Evolutionary conservation across 2,888 invertebrate species (phyloP).

Genomic region (Gymnoscelis rufifasciata): DNA sequence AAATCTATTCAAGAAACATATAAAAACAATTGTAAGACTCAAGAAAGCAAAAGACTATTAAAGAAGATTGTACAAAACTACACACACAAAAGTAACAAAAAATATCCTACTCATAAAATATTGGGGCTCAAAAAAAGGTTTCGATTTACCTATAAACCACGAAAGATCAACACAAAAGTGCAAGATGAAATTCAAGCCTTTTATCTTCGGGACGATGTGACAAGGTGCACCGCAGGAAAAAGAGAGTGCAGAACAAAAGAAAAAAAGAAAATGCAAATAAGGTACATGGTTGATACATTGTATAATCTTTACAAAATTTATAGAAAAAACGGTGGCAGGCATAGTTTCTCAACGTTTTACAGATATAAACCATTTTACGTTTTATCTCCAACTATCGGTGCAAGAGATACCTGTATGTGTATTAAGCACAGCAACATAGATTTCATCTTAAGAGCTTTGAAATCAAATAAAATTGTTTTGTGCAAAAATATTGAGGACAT

Average conservation of each 20-base stretch:
- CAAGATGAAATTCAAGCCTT: background rate
- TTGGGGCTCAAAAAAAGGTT: background rate
- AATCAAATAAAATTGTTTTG: background rate
- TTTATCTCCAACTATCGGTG: background rate
- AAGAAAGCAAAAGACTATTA: background rate
- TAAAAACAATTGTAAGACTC: background rate
- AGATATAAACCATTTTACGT: background rate
- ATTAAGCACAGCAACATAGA: background rate
- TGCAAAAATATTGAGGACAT: background rate
- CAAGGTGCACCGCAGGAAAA: background rate
- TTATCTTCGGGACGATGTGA: background rate
- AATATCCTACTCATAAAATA: background rate
- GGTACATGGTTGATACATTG: background rate
- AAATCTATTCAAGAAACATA: no score
- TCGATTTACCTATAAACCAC: constrained; percentile 2
- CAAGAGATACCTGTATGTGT: background rate
- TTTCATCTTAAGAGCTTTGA: background rate
- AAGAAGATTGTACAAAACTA: background rate
- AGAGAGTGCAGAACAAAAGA: background rate
- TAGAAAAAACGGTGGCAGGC: background rate
- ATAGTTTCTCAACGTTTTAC: background rate
- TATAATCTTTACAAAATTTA: background rate
- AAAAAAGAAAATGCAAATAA: background rate
- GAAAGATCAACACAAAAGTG: background rate
- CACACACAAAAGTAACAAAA: background rate